Base-by-base conservation (phyloP, 2,797 vertebrate species). In the Rallus crepitans region DNA sequence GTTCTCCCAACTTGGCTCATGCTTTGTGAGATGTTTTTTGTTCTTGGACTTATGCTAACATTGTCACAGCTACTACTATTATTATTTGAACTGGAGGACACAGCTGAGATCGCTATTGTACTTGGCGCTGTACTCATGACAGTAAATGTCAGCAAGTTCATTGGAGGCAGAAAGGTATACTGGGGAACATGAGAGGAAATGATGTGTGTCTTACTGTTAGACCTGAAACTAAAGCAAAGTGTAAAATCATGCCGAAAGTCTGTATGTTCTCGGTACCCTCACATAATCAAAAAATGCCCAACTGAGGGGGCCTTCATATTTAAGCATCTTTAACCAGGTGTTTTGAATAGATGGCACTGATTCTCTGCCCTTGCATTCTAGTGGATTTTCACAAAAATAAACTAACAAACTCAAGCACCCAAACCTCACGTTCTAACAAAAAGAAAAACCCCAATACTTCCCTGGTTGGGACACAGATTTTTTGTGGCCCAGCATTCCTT, bases 61-160 rank as follows among this genome's bases (percentile, higher is more conserved):
- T 39, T 90, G 77, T 87, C 56, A 82, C 56, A 91, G 73, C 78
- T 84, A 66, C 73, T 92, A 87, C 71, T 91, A 76, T 90, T 87
- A 87, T 90, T 94, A 89, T 73, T 91, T 92, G 59, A 88, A 94
- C 70, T 45, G 68, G 28, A 79, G 73, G 56, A 53, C 77, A 50
- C 47, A 80, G 73, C 52, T 93, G 91, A 96, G 77, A 87, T 93
- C 70, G 70, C 65, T 70, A 53, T 73, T 11, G 39, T 82, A 37
- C 59, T 94, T 94, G 77, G 66, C 0, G 0, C 55, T 83, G 10
- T 82, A 31, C 12, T 84, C 12, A 1, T 30, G 82, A 71, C 50
- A 95, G 59, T 69, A 93, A 96, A 92, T 79, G 82, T 90, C 89
- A 94, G 55, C 3, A 5, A 90, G 59, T 52, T 93, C 85, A 77